Evolutionary conservation across 2,797 vertebrate species (phyloP).

Genomic region (Triplophysa yarkandensis): DNA sequence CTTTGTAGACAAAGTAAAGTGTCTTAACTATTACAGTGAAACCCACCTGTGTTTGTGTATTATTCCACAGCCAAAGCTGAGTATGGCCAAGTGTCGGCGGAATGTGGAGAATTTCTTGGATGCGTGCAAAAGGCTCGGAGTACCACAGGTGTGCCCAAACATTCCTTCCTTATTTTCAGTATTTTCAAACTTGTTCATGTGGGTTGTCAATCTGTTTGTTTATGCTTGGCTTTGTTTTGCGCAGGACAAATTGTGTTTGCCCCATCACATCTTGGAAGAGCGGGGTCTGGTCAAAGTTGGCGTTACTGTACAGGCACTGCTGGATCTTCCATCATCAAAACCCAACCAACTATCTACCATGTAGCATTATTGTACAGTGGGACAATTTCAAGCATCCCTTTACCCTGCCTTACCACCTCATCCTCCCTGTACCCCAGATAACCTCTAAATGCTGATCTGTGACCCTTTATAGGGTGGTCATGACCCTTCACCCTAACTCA

Average conservation of each 20-base stretch:
- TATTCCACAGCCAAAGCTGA: slow-evolving; percentile 90
- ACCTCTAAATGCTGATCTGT: slow-evolving; percentile 34
- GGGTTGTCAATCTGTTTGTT: neutral
- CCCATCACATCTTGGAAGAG: slow-evolving; percentile 97
- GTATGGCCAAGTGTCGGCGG: slow-evolving; percentile 97
- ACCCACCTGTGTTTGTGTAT: neutral
- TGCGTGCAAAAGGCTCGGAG: slow-evolving; percentile 95
- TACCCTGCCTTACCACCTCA: slow-evolving; percentile 41
- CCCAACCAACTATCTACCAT: slow-evolving; percentile 85
- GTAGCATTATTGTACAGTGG: slow-evolving; percentile 66
- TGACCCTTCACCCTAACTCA: slow-evolving; percentile 13
- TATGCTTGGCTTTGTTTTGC: slow-evolving; percentile 30
- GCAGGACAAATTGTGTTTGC: slow-evolving; percentile 95
- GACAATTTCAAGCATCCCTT: slow-evolving; percentile 12
- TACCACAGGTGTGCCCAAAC: slow-evolving; percentile 85
- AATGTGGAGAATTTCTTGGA: slow-evolving; percentile 99
- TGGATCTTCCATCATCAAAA: slow-evolving; percentile 86
- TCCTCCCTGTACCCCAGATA: slow-evolving; percentile 32
- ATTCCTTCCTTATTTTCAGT: neutral
- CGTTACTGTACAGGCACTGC: slow-evolving; percentile 91
- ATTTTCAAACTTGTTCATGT: neutral
- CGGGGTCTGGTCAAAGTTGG: slow-evolving; percentile 94
- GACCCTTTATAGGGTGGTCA: slow-evolving; percentile 23
- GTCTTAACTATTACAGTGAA: neutral
- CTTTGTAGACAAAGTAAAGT: neutral